A percentile compares a stretch with the other conserved stretches of the same genome.
Evolutionary conservation across 2,888 invertebrate genomes (phyloP).

Genomic region (Oxyteleia sp.): DNA sequence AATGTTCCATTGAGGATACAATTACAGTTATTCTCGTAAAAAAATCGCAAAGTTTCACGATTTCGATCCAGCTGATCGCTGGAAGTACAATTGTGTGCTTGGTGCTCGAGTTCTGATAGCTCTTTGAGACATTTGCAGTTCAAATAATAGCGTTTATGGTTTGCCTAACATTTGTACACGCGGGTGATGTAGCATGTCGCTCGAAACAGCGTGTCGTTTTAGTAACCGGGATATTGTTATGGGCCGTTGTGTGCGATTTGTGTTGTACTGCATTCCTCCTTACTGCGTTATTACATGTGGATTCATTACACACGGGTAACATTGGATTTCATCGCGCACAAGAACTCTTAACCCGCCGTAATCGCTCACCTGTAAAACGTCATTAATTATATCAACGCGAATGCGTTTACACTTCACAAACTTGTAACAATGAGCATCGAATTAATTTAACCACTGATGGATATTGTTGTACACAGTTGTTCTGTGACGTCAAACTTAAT

Average conservation of each 20-base stretch:
- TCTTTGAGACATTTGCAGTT: constrained; percentile 59
- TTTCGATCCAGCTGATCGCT: constrained; percentile 9
- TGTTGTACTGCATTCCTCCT: constrained; percentile 42
- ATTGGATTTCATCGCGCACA: constrained; percentile 25
- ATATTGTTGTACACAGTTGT: constrained; percentile 20
- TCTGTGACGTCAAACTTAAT: background rate
- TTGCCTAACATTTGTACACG: constrained; percentile 47
- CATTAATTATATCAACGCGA: constrained; percentile 43
- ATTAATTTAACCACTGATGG: constrained; percentile 39
- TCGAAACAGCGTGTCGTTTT: constrained; percentile 38
- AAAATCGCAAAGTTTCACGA: background rate
- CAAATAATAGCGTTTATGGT: constrained; percentile 64
- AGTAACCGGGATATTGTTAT: constrained; percentile 70
- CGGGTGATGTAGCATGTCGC: constrained; percentile 35
- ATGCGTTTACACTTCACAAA: constrained; percentile 35
- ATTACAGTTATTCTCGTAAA: no score
- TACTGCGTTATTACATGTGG: constrained; percentile 48
- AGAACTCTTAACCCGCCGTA: constrained; percentile 47
- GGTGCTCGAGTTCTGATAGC: constrained; percentile 39
- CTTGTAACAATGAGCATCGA: constrained; percentile 39
- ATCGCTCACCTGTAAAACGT: constrained; percentile 46
- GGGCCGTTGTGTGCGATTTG: constrained; percentile 62
- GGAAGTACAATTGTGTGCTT: constrained; percentile 26
- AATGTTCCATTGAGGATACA: no score
- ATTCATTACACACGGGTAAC: constrained; percentile 51